A percentile compares a stretch with the other conserved stretches of the same genome.
phyloP scores from a whole-genome alignment of 2,113 vertebrate genomes.

The Polyodon spathula region DNA sequence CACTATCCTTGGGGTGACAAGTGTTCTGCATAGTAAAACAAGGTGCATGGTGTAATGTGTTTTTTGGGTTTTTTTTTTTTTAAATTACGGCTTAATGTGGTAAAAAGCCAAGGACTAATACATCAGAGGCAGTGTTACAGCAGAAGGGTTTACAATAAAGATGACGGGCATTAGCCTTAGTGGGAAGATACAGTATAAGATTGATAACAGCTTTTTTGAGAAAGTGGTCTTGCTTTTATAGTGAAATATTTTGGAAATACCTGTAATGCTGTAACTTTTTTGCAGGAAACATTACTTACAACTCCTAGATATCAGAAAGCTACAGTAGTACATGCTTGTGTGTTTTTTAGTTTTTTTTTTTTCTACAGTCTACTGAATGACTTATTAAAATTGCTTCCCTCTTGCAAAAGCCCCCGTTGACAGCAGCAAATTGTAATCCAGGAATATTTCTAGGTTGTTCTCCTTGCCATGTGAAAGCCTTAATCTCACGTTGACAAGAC shows the following conservation, averaged over 20 bases:
- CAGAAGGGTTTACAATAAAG: too few relatives aligned
- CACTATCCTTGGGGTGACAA: slow-evolving; percentile 9
- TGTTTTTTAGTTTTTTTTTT: not conserved
- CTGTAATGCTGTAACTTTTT: not conserved
- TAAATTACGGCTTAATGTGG: not conserved
- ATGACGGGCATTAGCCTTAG: not conserved
- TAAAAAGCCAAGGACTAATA: not conserved
- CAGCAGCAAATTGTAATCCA: not conserved
- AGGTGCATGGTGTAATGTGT: not conserved
- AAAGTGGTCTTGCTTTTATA: too few relatives aligned
- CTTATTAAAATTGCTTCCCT: not conserved
- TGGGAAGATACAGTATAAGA: not conserved
- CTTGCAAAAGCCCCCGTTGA: too few relatives aligned
- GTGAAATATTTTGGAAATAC: too few relatives aligned
- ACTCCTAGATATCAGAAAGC: slow-evolving; percentile 1
- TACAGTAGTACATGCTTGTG: not conserved
- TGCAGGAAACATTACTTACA: not conserved
- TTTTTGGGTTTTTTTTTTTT: not conserved
- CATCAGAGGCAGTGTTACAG: not conserved
- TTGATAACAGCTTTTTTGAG: not conserved
- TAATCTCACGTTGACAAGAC: not conserved
- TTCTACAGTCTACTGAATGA: not conserved
- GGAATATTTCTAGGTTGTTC: not conserved
- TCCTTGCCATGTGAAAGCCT: not conserved
- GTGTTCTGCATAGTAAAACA: slow-evolving; percentile 2